Evolutionary conservation across 2,113 vertebrate species (phyloP).

Genomic region (Nesoenas mayeri): DNA sequence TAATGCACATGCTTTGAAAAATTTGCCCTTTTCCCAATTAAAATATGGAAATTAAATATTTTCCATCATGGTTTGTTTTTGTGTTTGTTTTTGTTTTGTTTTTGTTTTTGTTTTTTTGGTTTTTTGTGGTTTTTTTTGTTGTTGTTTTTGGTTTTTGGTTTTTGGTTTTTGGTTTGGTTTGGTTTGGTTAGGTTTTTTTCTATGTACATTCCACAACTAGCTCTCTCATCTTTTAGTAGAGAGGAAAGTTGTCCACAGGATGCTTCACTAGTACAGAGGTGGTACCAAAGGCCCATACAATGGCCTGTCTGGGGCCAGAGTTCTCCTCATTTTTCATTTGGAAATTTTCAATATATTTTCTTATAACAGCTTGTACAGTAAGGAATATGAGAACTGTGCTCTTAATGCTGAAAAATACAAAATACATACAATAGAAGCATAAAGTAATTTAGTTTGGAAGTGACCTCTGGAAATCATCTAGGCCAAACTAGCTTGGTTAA

Average conservation of each 20-base stretch:
- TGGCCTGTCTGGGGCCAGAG: neutral
- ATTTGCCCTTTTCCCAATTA: neutral
- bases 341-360: neutral
- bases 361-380: neutral
- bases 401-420: neutral
- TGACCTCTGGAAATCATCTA: neutral
- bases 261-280: neutral
- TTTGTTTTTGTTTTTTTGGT: no score
- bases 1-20: neutral
- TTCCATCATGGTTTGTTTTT: neutral
- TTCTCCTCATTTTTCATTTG: neutral
- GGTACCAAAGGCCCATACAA: neutral
- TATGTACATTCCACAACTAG: neutral
- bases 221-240: neutral
- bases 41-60: neutral
- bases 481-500: neutral
- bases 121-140: neutral
- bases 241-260: neutral
- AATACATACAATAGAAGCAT: neutral
- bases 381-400: neutral
- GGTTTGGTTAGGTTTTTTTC: no score
- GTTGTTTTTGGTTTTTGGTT: no score
- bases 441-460: neutral
- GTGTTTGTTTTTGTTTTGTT: no score
- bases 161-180: no score